phyloP scores from a whole-genome alignment of 2,888 invertebrate species.

The Brassicogethes aeneus region DNA sequence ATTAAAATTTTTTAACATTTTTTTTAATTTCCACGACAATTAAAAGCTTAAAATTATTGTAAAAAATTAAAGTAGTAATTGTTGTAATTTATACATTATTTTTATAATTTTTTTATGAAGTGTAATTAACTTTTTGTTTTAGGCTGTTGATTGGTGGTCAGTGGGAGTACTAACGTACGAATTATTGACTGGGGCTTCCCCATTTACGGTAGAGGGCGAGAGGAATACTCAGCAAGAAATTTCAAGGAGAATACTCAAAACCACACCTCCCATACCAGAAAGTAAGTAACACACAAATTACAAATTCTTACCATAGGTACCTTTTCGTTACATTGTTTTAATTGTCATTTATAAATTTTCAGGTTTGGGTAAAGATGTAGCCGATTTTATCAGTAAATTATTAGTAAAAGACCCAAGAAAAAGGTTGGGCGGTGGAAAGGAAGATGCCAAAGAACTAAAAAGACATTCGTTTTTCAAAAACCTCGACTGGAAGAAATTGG shows the following conservation, averaged over 20 bases:
- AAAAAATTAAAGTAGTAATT: too few species aligned
- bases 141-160: slow-evolving; percentile 99
- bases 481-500: slow-evolving; percentile 77
- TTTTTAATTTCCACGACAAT: too few species aligned
- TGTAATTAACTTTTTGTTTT: slow-evolving; percentile 41
- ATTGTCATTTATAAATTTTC: slow-evolving; percentile 16
- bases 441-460: slow-evolving; percentile 83
- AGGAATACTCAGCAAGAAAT: slow-evolving; percentile 92
- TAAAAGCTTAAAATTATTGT: too few species aligned
- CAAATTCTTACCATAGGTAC: too few species aligned
- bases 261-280: slow-evolving; percentile 82
- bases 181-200: slow-evolving; percentile 91
- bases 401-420: slow-evolving; percentile 84
- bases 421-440: slow-evolving; percentile 77
- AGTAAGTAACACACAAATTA: slow-evolving; percentile 34
- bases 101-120: too few species aligned
- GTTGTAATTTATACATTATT: too few species aligned
- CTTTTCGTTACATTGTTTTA: too few species aligned
- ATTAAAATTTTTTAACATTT: too few species aligned
- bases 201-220: slow-evolving; percentile 93
- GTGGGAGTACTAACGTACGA: slow-evolving; percentile 95
- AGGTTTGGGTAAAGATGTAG: slow-evolving; percentile 59
- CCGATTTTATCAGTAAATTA: slow-evolving; percentile 73
- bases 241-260: slow-evolving; percentile 79
- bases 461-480: slow-evolving; percentile 80